Evolutionary conservation across 2,888 invertebrate species (phyloP), one percentile per base, ranked within the genome.

Genomic region (Agonum fuliginosum): DNA sequence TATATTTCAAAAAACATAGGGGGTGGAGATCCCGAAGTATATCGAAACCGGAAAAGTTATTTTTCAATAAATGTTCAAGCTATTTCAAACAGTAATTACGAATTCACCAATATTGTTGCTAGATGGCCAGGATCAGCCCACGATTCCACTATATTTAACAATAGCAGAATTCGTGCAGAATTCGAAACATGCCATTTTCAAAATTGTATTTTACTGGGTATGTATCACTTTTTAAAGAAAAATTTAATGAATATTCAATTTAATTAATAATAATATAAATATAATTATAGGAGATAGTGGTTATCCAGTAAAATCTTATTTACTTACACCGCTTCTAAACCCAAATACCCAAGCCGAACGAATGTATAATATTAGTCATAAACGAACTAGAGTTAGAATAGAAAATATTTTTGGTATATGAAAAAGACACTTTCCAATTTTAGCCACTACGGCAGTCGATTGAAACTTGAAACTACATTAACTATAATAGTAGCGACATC

Each of bases 11-110:
- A n/a, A n/a, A n/a, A n/a, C n/a, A n/a, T n/a, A n/a, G n/a, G n/a
- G n/a, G 81, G 82, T 24, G 81, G 80, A 20, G 62, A 81, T 41
- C 41, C 41, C 17, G 69, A 69, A 69, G 12, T 69, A 20, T 69
- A 20, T 10, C 19, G 69, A 5, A 69, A 69, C 17, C 5, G 69
- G 10, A 37, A 69, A 19, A 5, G 22, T 0, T 69, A 41, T 69
- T 69, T 69, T 17, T 69, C 69, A 6, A 69, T 69, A n/a, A 69
- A 69, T 20, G 69, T 69, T 2, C 69, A 69, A 69, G 69, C 20
- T 20, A 12, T 69, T 8, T 5, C 19, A 4, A 69, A 69, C n/a
- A 5, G 41, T 22, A 69, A 41, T 8, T 41, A 41, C 10, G 70
- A 70, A 70, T 14, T 70, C 2, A 46, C 19, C 12, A 46, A 70